These are phyloP conservation scores for Tangara arthus DNA, from an alignment of 2,797 vertebrate genomes.

Conservation along the genomic window DNA sequence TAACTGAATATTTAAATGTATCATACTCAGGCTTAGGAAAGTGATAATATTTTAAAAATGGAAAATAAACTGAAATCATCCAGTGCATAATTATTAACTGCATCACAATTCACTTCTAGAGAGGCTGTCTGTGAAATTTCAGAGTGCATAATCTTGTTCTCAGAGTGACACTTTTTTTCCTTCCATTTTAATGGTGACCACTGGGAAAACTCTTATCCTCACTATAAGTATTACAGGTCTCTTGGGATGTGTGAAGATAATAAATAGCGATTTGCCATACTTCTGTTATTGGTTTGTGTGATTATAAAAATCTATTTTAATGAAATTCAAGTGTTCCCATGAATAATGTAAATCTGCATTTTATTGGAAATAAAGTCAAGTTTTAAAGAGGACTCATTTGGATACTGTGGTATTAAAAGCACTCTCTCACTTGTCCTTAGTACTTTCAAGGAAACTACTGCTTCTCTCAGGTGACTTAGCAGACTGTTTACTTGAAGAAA, in stretches of 20 bases:
- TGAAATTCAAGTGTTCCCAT: slow-evolving; percentile 65
- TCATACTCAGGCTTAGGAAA: not conserved
- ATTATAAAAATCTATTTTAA: slow-evolving; percentile 70
- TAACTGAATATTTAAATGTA: slow-evolving; percentile 43
- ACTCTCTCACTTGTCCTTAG: not conserved
- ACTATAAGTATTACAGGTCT: slow-evolving; percentile 40
- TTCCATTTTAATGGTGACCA: slow-evolving; percentile 59
- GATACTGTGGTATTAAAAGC: slow-evolving; percentile 45
- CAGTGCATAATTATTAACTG: slow-evolving; percentile 14
- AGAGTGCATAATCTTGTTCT: slow-evolving; percentile 55
- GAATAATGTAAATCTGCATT: slow-evolving; percentile 64
- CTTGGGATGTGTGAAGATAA: slow-evolving; percentile 50
- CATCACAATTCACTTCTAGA: slow-evolving; percentile 30
- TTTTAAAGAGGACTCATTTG: slow-evolving; percentile 53
- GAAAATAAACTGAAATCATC: slow-evolving; percentile 37
- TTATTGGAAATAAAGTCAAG: slow-evolving; percentile 63
- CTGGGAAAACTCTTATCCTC: slow-evolving; percentile 52
- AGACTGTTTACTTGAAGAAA: not conserved
- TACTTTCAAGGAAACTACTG: slow-evolving; percentile 15
- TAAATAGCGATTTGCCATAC: slow-evolving; percentile 64
- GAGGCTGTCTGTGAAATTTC: slow-evolving; percentile 51
- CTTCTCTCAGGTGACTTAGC: not conserved
- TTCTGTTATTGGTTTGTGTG: slow-evolving; percentile 66
- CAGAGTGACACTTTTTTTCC: slow-evolving; percentile 30
- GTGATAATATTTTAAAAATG: slow-evolving; percentile 21